phyloP scores from a whole-genome alignment of 2,113 vertebrate genomes.

The Cheilinus undulatus region DNA sequence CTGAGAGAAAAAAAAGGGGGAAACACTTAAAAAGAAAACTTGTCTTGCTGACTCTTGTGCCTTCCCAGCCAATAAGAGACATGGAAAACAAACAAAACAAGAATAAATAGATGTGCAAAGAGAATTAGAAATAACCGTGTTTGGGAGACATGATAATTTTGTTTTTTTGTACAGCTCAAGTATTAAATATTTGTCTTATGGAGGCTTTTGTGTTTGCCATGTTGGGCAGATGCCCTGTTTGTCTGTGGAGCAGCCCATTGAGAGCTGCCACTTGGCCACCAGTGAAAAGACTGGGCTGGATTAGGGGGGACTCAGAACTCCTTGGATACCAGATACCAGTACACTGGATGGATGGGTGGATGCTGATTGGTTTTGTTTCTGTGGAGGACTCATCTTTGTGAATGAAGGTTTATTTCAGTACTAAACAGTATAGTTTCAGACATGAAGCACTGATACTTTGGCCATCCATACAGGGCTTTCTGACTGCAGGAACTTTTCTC shows the following conservation, averaged over 20 bases:
- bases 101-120: not conserved
- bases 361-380: slow-evolving; percentile 60
- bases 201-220: slow-evolving; percentile 57
- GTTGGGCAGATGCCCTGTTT: slow-evolving; percentile 68
- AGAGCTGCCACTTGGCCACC: slow-evolving; percentile 72
- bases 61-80: not conserved
- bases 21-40: not conserved
- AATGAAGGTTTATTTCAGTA: slow-evolving; percentile 36
- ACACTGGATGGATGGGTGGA: slow-evolving; percentile 59
- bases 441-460: not conserved
- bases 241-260: slow-evolving; percentile 71
- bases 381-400: slow-evolving; percentile 46
- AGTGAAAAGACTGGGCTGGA: slow-evolving; percentile 72
- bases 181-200: slow-evolving; percentile 68
- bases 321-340: slow-evolving; percentile 73
- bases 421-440: slow-evolving; percentile 27
- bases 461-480: not conserved
- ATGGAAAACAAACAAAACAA: not conserved
- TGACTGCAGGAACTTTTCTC: not conserved
- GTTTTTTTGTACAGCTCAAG: slow-evolving; percentile 35
- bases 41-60: too few relatives aligned
- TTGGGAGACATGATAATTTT: not conserved
- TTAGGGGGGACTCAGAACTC: slow-evolving; percentile 59
- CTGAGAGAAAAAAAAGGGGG: not conserved
- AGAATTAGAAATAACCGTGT: not conserved